Conservation (phyloP, 2,888 invertebrate genomes). For the Drosophila aldrichi region DNA sequence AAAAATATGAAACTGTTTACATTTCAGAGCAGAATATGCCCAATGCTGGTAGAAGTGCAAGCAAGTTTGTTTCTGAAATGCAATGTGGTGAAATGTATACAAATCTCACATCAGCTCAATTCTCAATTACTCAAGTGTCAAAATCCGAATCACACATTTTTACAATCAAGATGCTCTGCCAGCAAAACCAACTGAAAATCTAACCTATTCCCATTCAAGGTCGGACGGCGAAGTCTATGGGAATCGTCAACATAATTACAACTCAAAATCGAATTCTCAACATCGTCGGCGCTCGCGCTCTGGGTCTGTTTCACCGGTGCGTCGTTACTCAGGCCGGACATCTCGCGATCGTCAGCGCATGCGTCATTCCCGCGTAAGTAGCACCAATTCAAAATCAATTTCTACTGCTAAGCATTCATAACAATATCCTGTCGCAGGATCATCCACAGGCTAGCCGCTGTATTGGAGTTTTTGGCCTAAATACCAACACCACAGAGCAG, state of each 20-base stretch:
- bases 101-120: conserved; percentile 34
- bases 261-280: conserved; percentile 34
- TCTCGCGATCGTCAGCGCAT: conserved; percentile 57
- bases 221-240: conserved; percentile 88
- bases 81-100: conserved; percentile 12
- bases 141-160: conserved; percentile 42
- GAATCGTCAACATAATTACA: conserved; percentile 89
- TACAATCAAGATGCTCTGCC: conserved; percentile 43
- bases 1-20: conserved; percentile 19
- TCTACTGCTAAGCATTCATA: background rate
- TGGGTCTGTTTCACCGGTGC: conserved; percentile 27
- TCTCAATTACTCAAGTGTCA: conserved; percentile 34
- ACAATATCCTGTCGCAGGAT: conserved; percentile 60
- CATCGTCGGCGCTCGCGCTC: conserved; percentile 45
- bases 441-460: conserved; percentile 94
- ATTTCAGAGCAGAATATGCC: conserved; percentile 18
- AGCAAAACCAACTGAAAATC: conserved; percentile 52
- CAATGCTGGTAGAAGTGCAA: conserved; percentile 21
- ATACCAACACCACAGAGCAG: conserved; percentile 95
- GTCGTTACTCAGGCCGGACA: conserved; percentile 41
- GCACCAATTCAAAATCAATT: background rate
- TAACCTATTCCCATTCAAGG: conserved; percentile 73
- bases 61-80: conserved; percentile 14
- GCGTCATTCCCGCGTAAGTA: conserved; percentile 63
- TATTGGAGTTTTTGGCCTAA: conserved; percentile 97